These are phyloP conservation scores for Drosophila lutescens DNA, from an alignment of 2,888 invertebrate species.

Conservation along the genomic window DNA sequence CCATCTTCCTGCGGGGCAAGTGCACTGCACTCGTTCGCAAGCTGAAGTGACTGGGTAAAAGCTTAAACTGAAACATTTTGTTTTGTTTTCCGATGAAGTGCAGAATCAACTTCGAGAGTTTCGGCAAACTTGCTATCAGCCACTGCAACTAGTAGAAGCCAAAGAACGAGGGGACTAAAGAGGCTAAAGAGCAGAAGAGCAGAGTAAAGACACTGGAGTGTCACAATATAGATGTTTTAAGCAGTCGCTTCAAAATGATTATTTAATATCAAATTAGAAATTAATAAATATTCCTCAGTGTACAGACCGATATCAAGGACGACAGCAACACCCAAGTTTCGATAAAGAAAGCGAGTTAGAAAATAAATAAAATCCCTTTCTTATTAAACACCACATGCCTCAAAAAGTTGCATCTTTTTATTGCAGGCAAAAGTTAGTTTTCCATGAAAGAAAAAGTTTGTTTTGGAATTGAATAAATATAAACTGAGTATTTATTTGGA, in stretches of 20 bases:
- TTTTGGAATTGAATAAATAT: not conserved
- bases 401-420: not conserved
- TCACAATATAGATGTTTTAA: constrained; percentile 12
- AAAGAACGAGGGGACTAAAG: constrained; percentile 1
- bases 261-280: not conserved
- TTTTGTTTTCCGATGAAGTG: constrained; percentile 35
- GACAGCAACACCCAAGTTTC: not conserved
- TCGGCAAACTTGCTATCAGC: constrained; percentile 9
- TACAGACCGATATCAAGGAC: not conserved
- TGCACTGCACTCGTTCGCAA: constrained; percentile 15
- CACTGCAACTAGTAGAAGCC: constrained; percentile 1
- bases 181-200: not conserved
- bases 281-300: not conserved
- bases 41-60: constrained; percentile 23
- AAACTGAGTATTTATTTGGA: not conserved
- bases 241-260: constrained; percentile 1
- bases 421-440: not conserved
- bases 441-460: not conserved
- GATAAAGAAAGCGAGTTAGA: not conserved
- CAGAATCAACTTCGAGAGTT: constrained; percentile 28
- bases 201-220: not conserved
- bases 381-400: not conserved
- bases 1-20: constrained; percentile 16
- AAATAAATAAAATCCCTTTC: not conserved
- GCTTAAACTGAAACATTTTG: constrained; percentile 41